phyloP scores from a whole-genome alignment of 2,888 invertebrate species.

The Leptothorax acervorum region DNA sequence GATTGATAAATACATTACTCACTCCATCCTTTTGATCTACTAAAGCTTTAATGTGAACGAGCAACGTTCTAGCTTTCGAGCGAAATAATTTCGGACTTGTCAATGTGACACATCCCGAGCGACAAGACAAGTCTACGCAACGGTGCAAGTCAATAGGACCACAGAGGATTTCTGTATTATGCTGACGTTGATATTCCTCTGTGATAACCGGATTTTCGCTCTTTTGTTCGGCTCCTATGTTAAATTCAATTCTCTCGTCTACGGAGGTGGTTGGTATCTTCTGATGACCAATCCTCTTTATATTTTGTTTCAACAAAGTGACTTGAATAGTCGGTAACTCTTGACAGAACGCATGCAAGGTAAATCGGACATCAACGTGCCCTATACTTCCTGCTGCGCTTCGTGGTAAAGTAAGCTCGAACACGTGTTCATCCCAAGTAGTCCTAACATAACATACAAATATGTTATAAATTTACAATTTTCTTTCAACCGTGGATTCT shows the following conservation, averaged over 20 bases:
- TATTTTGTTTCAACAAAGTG: slow-evolving; percentile 90
- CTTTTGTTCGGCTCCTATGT: slow-evolving; percentile 81
- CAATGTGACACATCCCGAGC: slow-evolving; percentile 93
- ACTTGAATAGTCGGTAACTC: slow-evolving; percentile 93
- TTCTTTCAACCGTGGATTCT: background rate
- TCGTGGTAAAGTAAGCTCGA: slow-evolving; percentile 94
- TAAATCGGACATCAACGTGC: slow-evolving; percentile 96
- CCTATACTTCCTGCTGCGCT: slow-evolving; percentile 90
- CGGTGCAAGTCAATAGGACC: slow-evolving; percentile 94
- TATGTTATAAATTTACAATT: background rate
- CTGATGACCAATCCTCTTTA: slow-evolving; percentile 89
- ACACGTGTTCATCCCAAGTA: slow-evolving; percentile 97
- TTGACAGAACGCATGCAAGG: slow-evolving; percentile 92
- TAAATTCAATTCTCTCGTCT: slow-evolving; percentile 87
- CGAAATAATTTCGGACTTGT: slow-evolving; percentile 95
- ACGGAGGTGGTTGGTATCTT: slow-evolving; percentile 85
- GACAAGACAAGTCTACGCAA: slow-evolving; percentile 94
- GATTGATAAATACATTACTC: slow-evolving; percentile 58
- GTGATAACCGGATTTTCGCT: slow-evolving; percentile 92
- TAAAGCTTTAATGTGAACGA: slow-evolving; percentile 92
- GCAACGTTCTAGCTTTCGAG: slow-evolving; percentile 91
- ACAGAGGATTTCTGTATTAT: slow-evolving; percentile 96
- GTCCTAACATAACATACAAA: slow-evolving; percentile 82
- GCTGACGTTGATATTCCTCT: slow-evolving; percentile 93
- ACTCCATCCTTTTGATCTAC: slow-evolving; percentile 89